These are phyloP conservation scores for Spizaetus ornatus DNA, from an alignment of 2,113 vertebrate genomes.

Conservation along the genomic window DNA sequence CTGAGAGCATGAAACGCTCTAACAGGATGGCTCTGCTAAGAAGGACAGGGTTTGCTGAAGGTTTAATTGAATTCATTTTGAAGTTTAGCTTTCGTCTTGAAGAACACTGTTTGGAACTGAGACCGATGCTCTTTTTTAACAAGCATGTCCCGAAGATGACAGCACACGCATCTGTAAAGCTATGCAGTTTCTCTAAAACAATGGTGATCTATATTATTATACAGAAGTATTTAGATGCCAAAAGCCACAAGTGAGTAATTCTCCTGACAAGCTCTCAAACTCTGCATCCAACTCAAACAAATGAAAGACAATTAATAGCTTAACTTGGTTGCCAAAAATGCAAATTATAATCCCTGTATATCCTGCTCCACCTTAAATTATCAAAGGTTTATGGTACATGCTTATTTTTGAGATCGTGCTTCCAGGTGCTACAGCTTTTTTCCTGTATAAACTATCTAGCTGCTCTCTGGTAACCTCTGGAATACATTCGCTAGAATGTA, in stretches of 20 bases:
- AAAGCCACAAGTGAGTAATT: conserved; percentile 13
- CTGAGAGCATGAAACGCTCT: not conserved
- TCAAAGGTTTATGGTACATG: not conserved
- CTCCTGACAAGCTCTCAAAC: conserved; percentile 1
- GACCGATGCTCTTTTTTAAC: not conserved
- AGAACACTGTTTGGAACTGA: not conserved
- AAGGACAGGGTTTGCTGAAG: not conserved
- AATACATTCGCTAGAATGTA: not conserved
- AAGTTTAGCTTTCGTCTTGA: not conserved
- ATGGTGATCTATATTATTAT: not conserved
- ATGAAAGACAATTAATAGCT: not conserved
- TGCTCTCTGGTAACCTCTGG: not conserved
- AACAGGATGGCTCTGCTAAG: not conserved
- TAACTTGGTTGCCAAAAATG: not conserved
- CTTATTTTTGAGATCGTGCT: not conserved
- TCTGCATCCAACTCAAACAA: not conserved
- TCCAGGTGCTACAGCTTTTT: not conserved
- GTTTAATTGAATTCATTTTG: not conserved
- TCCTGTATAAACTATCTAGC: not conserved
- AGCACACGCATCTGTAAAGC: not conserved
- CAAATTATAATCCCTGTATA: not conserved
- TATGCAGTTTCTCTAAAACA: not conserved
- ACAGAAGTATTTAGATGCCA: not conserved
- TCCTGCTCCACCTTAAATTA: not conserved
- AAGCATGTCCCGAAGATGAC: not conserved